These are phyloP conservation scores for Drosophila pseudoananassae DNA, from an alignment of 1,140 invertebrate genomes.

Conservation along the genomic window DNA sequence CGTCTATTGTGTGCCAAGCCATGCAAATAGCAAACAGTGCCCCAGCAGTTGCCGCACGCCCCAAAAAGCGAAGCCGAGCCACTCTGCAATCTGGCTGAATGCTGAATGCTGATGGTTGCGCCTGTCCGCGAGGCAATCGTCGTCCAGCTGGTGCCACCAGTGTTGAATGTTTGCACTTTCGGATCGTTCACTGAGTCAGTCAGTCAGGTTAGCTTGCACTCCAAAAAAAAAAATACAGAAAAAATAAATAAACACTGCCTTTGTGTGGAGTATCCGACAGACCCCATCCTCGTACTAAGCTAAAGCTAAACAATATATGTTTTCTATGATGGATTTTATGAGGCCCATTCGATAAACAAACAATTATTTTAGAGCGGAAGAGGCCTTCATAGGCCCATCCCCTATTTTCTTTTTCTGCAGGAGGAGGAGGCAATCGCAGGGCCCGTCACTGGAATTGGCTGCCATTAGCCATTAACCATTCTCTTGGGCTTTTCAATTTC, in stretches of 20 bases:
- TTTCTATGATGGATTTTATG: neutral
- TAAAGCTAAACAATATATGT: neutral
- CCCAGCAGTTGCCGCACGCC: conserved; percentile 31
- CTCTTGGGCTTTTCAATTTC: conserved; percentile 66
- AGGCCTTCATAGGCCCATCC: neutral
- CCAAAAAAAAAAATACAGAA: neutral
- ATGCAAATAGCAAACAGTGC: conserved; percentile 67
- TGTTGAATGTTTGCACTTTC: conserved; percentile 81
- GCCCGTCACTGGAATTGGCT: conserved; percentile 39
- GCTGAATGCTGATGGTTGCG: conserved; percentile 26
- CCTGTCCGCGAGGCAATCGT: conserved; percentile 55
- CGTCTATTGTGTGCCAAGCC: conserved; percentile 47
- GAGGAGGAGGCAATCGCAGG: conserved; percentile 8
- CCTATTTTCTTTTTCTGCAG: conserved; percentile 14
- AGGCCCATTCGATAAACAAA: neutral
- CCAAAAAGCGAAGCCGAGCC: conserved; percentile 29
- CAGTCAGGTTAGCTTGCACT: conserved; percentile 6
- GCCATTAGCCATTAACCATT: conserved; percentile 40
- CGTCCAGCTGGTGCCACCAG: conserved; percentile 71
- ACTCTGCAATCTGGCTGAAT: conserved; percentile 38
- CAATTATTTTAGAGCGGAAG: neutral
- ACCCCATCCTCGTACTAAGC: neutral
- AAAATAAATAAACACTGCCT: neutral
- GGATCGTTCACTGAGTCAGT: conserved; percentile 45
- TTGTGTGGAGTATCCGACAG: too few species aligned